phyloP scores from a whole-genome alignment of 2,888 invertebrate genomes.

The Acleris holmiana region DNA sequence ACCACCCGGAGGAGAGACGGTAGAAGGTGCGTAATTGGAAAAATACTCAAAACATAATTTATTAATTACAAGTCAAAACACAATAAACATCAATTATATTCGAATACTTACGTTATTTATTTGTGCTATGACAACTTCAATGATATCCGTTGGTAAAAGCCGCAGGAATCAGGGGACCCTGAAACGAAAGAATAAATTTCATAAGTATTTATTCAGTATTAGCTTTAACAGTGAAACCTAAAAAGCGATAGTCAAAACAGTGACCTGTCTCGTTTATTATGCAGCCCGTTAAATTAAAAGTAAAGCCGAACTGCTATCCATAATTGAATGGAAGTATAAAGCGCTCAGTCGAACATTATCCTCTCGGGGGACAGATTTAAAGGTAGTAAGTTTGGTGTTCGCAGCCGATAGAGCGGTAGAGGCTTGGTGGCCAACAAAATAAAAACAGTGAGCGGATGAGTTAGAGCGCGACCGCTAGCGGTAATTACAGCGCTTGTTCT shows the following conservation, averaged over 20 bases:
- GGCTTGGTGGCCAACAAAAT: slow-evolving; percentile 77
- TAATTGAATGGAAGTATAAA: slow-evolving; percentile 77
- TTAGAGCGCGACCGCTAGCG: slow-evolving; percentile 81
- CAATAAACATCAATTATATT: neutral
- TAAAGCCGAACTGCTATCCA: slow-evolving; percentile 53
- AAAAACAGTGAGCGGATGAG: slow-evolving; percentile 82
- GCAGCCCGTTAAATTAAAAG: slow-evolving; percentile 17
- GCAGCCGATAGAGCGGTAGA: slow-evolving; percentile 80
- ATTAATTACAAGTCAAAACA: neutral
- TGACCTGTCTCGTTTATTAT: slow-evolving; percentile 2
- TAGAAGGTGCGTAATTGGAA: too few relatives aligned
- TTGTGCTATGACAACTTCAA: slow-evolving; percentile 88
- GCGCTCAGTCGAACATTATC: slow-evolving; percentile 73
- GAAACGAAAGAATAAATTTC: slow-evolving; percentile 75
- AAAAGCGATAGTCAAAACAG: neutral
- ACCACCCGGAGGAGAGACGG: too few relatives aligned
- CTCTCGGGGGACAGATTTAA: slow-evolving; percentile 78
- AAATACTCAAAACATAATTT: neutral
- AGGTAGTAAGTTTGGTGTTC: slow-evolving; percentile 77
- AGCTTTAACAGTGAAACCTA: neutral
- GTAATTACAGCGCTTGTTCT: slow-evolving; percentile 86
- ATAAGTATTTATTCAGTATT: slow-evolving; percentile 9
- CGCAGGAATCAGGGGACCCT: slow-evolving; percentile 99
- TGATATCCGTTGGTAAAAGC: slow-evolving; percentile 99
- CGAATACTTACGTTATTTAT: slow-evolving; percentile 81